Conservation (phyloP, 2,888 invertebrate species). For the Cryptus viduatorius region DNA sequence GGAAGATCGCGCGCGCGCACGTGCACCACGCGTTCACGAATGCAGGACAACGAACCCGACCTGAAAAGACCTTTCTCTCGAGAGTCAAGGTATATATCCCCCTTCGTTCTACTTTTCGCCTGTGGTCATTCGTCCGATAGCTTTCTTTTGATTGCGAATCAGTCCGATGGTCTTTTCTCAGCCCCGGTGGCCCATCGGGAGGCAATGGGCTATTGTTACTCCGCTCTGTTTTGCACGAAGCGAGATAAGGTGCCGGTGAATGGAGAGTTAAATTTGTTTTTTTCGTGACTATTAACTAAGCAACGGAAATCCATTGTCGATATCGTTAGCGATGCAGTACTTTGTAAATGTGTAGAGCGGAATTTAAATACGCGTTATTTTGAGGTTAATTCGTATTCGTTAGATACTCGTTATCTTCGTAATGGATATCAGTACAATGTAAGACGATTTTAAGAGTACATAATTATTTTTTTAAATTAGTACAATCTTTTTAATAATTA, state of each 20-base stretch:
- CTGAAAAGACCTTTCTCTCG: conserved; percentile 76
- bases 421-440: neutral
- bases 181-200: neutral
- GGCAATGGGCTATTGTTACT: conserved; percentile 9
- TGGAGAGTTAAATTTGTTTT: neutral
- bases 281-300: neutral
- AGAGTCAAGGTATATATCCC: conserved; percentile 70
- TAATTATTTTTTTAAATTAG: no score
- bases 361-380: neutral
- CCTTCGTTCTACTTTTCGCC: conserved; percentile 68
- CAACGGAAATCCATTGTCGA: neutral
- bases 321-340: neutral
- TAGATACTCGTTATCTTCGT: neutral
- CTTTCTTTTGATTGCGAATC: conserved; percentile 62
- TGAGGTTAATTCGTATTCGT: neutral
- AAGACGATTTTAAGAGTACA: no score
- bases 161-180: conserved; percentile 2
- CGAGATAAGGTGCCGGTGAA: neutral
- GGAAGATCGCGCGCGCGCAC: neutral
- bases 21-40: conserved; percentile 59
- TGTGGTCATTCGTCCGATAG: conserved; percentile 57
- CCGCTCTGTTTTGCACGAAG: conserved; percentile 10
- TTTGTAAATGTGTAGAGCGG: neutral
- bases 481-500: neutral
- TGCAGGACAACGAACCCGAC: conserved; percentile 74